Conservation (phyloP, 2,888 invertebrate species). For the Aspidiotus rigidus region DNA sequence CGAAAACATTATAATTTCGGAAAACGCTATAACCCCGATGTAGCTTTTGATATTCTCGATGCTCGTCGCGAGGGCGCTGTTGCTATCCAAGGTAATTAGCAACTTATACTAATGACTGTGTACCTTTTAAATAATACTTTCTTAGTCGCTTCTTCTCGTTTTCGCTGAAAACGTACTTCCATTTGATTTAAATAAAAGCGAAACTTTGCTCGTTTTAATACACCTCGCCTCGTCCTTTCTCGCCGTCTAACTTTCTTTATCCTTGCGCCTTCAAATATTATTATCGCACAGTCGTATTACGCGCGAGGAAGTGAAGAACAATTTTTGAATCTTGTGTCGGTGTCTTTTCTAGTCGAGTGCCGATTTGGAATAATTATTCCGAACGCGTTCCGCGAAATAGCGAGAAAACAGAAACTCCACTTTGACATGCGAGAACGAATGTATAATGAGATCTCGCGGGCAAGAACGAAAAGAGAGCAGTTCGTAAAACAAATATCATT, state of each 20-base stretch:
- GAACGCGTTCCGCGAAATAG: no score
- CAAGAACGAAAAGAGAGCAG: no score
- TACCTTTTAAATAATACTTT: slow-evolving; percentile 34
- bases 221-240: not conserved
- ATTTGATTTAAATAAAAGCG: slow-evolving; percentile 2
- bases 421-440: no score
- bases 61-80: slow-evolving; percentile 6
- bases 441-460: no score
- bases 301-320: no score
- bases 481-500: no score
- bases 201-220: slow-evolving; percentile 3
- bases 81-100: slow-evolving; percentile 33
- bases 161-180: slow-evolving; percentile 24
- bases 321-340: no score
- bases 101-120: slow-evolving; percentile 34
- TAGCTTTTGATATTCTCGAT: slow-evolving; percentile 14
- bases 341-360: no score
- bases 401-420: no score
- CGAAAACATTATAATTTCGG: slow-evolving; percentile 12
- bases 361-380: no score
- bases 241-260: not conserved
- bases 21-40: slow-evolving; percentile 11
- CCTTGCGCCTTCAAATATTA: no score
- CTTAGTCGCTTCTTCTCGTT: slow-evolving; percentile 32
- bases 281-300: no score